These are phyloP conservation scores for Cuniculus paca DNA, from an alignment of 2,797 vertebrate genomes.

Conservation along the genomic window DNA sequence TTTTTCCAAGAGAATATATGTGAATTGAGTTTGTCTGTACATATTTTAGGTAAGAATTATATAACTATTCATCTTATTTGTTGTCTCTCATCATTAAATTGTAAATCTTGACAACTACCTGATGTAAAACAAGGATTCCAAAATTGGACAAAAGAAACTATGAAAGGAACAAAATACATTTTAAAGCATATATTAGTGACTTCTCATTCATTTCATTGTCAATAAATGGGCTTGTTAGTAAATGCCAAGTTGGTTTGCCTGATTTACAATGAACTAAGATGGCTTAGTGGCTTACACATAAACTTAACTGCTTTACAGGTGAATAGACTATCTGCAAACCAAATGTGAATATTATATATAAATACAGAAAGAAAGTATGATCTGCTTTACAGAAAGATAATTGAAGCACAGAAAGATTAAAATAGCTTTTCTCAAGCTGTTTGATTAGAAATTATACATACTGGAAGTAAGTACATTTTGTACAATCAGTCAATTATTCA, in stretches of 20 bases:
- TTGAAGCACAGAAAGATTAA: not conserved
- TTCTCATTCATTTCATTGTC: conserved; percentile 30
- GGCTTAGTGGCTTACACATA: not conserved
- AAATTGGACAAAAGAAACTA: not conserved
- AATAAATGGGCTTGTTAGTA: not conserved
- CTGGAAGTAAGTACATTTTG: not conserved
- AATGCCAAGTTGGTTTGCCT: not conserved
- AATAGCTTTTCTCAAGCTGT: not conserved
- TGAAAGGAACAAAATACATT: not conserved
- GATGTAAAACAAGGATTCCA: not conserved
- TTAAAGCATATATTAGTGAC: not conserved
- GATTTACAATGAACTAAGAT: not conserved
- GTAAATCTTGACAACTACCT: not conserved
- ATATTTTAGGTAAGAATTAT: not conserved
- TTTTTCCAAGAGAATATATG: not conserved
- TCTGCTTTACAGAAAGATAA: not conserved
- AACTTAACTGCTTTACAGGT: not conserved
- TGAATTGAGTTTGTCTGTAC: not conserved
- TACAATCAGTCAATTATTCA: not conserved
- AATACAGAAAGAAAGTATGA: not conserved
- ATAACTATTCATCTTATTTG: not conserved
- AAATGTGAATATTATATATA: not conserved
- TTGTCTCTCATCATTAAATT: not conserved
- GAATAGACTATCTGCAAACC: not conserved
- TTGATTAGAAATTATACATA: not conserved